Evolutionary conservation across 2,797 vertebrate species (phyloP).

Genomic region (Caiman crocodilus): DNA sequence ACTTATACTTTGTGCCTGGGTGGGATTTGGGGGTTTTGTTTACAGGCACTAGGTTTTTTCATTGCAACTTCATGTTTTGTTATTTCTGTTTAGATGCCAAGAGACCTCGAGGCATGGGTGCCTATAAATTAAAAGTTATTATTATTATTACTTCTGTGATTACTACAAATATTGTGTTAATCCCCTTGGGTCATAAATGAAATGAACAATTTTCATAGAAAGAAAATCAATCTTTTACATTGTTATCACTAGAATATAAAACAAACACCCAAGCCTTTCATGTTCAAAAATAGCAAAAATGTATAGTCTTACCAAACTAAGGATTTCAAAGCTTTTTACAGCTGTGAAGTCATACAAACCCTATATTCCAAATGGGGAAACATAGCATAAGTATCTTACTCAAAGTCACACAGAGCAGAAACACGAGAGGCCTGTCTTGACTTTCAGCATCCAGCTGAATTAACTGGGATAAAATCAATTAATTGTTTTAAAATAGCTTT

Average conservation of each 20-base stretch:
- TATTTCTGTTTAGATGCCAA: conserved; percentile 38
- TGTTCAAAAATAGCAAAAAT: not conserved
- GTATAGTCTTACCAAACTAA: not conserved
- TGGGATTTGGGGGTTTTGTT: not conserved
- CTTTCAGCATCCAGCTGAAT: not conserved
- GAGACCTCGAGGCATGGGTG: not conserved
- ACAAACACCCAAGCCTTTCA: not conserved
- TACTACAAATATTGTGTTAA: conserved; percentile 41
- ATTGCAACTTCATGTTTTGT: conserved; percentile 22
- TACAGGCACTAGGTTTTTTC: not conserved
- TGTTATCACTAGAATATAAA: not conserved
- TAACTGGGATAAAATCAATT: not conserved
- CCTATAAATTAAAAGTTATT: conserved; percentile 37
- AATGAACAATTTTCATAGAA: conserved; percentile 24
- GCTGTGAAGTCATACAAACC: not conserved
- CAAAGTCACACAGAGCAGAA: not conserved
- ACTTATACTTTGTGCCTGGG: not conserved
- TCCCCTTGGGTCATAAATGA: not conserved
- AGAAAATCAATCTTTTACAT: conserved; percentile 17
- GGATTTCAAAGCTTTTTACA: not conserved
- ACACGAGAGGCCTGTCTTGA: not conserved
- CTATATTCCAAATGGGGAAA: not conserved
- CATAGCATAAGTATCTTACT: not conserved
- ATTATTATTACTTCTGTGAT: not conserved
- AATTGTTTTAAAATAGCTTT: fast-evolving